A percentile compares a stretch with the other conserved stretches of the same genome.
These are phyloP conservation scores for Epicampocera succincta DNA, from an alignment of 2,888 invertebrate genomes.

Conservation along the genomic window DNA sequence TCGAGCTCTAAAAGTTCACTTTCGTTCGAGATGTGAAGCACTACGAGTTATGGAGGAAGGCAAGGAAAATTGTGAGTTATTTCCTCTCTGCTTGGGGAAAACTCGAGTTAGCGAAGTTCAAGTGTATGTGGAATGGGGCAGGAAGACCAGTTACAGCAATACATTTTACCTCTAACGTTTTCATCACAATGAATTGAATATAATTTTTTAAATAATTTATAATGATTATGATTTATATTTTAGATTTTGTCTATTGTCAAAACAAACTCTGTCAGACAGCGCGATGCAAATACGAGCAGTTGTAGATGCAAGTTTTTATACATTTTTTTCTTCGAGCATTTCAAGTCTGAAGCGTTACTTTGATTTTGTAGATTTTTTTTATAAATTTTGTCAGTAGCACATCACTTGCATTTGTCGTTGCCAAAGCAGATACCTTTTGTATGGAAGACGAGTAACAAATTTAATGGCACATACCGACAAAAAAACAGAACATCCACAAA, in stretches of 20 bases:
- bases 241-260: slow-evolving; percentile 69
- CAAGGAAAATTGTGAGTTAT: too few species aligned
- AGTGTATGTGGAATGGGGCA: too few species aligned
- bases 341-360: slow-evolving; percentile 71
- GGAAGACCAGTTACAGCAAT: too few species aligned
- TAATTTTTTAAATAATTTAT: slow-evolving; percentile 57
- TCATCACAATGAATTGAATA: slow-evolving; percentile 37
- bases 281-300: slow-evolving; percentile 25
- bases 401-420: slow-evolving; percentile 72
- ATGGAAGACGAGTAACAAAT: slow-evolving; percentile 49
- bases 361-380: slow-evolving; percentile 49
- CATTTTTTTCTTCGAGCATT: slow-evolving; percentile 64
- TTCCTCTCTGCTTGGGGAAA: too few species aligned
- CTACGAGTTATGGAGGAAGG: too few species aligned
- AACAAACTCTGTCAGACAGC: slow-evolving; percentile 58
- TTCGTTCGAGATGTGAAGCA: too few species aligned
- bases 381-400: slow-evolving; percentile 62
- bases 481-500: slow-evolving; percentile 6
- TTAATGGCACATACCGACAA: slow-evolving; percentile 54
- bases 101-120: too few species aligned
- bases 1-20: too few species aligned
- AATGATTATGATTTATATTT: slow-evolving; percentile 64
- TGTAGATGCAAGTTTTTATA: slow-evolving; percentile 18
- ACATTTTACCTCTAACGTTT: neutral
- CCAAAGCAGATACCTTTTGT: slow-evolving; percentile 22